These are phyloP conservation scores for Orchesellides sinensis DNA, from an alignment of 2,888 invertebrate genomes.

Conservation along the genomic window DNA sequence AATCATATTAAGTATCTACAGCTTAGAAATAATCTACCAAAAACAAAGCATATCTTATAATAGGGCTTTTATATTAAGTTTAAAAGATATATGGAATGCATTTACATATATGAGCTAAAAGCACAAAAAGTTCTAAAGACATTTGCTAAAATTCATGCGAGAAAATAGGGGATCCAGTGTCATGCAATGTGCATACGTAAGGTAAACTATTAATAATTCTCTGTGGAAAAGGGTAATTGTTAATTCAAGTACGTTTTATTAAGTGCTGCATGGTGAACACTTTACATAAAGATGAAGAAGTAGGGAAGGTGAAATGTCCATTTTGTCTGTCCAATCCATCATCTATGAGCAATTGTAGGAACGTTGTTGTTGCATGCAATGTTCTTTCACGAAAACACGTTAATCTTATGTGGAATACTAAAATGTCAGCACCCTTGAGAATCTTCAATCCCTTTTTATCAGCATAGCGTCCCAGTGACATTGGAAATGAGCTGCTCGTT, in stretches of 20 bases:
- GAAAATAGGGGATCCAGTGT: conserved; percentile 33
- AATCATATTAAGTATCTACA: conserved; percentile 12
- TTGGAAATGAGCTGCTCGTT: conserved; percentile 31
- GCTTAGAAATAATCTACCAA: background rate
- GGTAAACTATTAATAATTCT: conserved; percentile 28
- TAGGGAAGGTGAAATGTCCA: conserved; percentile 29
- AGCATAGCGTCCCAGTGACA: conserved; percentile 20
- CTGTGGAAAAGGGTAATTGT: conserved; percentile 20
- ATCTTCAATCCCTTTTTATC: no score
- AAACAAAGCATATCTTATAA: background rate
- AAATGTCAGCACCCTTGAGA: conserved; percentile 70
- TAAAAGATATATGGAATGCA: background rate
- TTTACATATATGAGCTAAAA: background rate
- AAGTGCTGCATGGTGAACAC: background rate
- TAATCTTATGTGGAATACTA: conserved; percentile 56
- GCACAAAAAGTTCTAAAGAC: background rate
- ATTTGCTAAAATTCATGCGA: conserved; percentile 21
- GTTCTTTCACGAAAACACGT: no score
- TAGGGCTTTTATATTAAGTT: background rate
- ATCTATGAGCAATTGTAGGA: conserved; percentile 2
- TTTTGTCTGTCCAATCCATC: conserved; percentile 26
- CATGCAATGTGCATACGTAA: conserved; percentile 17
- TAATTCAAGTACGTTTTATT: conserved; percentile 20
- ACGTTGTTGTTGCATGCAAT: background rate
- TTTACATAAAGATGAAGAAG: conserved; percentile 18